Percentiles rank a stretch among this genome's conserved stretches.
These are phyloP conservation scores for Turdus rufiventris DNA, from an alignment of 2,113 vertebrate genomes.

Conservation along the genomic window DNA sequence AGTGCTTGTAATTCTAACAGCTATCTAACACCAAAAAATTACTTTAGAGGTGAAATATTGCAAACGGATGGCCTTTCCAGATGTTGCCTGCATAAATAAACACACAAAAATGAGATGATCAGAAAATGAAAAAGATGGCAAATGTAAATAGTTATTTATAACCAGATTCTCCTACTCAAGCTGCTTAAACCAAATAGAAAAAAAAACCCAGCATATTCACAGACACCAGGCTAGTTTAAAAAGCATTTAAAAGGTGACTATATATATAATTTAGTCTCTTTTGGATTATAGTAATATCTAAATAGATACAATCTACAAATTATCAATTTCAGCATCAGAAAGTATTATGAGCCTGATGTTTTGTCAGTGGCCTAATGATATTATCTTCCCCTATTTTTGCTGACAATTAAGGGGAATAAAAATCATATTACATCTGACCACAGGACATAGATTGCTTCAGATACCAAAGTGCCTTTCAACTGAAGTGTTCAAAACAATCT, in stretches of 20 bases:
- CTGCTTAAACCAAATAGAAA: not conserved
- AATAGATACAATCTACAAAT: not conserved
- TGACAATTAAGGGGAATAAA: not conserved
- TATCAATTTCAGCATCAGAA: not conserved
- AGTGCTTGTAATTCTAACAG: not conserved
- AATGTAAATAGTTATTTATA: not conserved
- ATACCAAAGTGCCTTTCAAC: not conserved
- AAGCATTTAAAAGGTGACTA: not conserved
- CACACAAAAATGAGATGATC: not conserved
- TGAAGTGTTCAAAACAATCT: not conserved
- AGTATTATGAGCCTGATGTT: not conserved
- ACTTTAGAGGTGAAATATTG: not conserved
- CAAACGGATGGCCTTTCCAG: not conserved
- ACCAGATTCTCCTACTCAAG: not conserved
- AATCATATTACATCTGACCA: not conserved
- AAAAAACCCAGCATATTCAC: not conserved
- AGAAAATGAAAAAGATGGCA: not conserved
- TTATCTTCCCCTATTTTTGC: not conserved
- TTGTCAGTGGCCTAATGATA: not conserved
- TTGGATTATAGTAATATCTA: not conserved
- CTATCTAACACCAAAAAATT: not conserved
- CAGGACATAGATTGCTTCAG: not conserved
- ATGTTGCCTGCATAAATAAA: not conserved
- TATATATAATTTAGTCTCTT: not conserved
- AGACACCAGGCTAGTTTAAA: not conserved